These are phyloP conservation scores for Liolophura sinensis DNA, from an alignment of 1,140 invertebrate genomes.

Conservation along the genomic window DNA sequence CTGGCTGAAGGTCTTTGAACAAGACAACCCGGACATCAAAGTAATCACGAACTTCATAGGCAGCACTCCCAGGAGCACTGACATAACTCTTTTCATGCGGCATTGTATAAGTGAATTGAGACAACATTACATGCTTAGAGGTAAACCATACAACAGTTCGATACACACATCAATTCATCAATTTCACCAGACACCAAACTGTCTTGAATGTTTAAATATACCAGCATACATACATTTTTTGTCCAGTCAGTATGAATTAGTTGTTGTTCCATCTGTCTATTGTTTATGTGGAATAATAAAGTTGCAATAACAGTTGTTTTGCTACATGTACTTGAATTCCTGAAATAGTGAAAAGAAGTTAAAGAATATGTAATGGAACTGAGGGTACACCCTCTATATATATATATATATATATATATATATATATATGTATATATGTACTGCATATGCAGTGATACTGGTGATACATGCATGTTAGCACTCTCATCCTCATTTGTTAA, in stretches of 20 bases:
- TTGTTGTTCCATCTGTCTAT: too few relatives aligned
- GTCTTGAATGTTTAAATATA: not conserved
- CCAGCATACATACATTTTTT: too few relatives aligned
- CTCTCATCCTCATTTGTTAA: not conserved
- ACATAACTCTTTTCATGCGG: constrained; percentile 39
- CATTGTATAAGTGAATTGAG: constrained; percentile 35
- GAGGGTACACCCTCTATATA: too few relatives aligned
- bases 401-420: too few relatives aligned
- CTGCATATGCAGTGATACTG: too few relatives aligned
- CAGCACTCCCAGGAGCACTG: constrained; percentile 30
- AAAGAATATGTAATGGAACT: too few relatives aligned
- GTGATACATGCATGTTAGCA: not conserved
- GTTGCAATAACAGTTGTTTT: too few relatives aligned
- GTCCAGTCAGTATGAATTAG: too few relatives aligned
- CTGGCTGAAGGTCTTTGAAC: constrained; percentile 42
- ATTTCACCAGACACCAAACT: not conserved
- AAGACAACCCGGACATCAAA: constrained; percentile 31
- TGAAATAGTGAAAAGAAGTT: too few relatives aligned
- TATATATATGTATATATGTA: too few relatives aligned
- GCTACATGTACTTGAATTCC: too few relatives aligned
- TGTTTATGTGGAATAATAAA: too few relatives aligned
- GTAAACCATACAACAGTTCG: constrained; percentile 9
- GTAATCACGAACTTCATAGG: constrained; percentile 47
- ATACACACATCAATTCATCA: not conserved
- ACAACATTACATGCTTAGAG: constrained; percentile 30